Evolutionary conservation across 2,797 vertebrate genomes (phyloP), one percentile per base, ranked within the genome.

Genomic region (Avahi laniger): DNA sequence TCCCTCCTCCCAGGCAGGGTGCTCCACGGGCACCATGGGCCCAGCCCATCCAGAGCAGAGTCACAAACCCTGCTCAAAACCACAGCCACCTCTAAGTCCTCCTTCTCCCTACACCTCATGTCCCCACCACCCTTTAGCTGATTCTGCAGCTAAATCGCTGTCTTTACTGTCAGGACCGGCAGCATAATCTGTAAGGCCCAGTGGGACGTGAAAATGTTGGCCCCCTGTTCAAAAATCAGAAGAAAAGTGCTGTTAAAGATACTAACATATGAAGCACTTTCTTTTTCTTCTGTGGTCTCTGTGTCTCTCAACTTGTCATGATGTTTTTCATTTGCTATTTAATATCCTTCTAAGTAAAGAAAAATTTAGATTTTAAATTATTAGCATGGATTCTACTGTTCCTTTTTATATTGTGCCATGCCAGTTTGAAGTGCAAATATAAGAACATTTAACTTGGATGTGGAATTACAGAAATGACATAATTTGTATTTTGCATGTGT

Each of bases 1-100:
- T 17, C 43, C n/a, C 30, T 79, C 15, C 57, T n/a, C 41, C 65
- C 4, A 50, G 24, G 24, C 2, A 8, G 30, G 73, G 50, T 28
- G 48, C 59, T 17, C n/a, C 26, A 4, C 0, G 0, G 81, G n/a
- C 5, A 0, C 7, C 46, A 17, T 1, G 11, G 13, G 26, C 41
- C 69, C 24, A 46, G 78, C 43, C n/a, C 43, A 0, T 12, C 11
- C 30, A 20, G 28, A 65, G 15, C 1, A 38, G 15, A 72, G 24
- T 35, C 28, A 7, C 48, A 72, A 41, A 65, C 38, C 17, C 35
- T 26, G 15, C 5, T 43, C 14, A 50, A 85, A 46, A n/a, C 43
- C 3, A 12, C 57, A 28, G 38, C 7, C 57, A 28, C 46, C 3
- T 5, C 35, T 20, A 9, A 3, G 0, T 52, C 48, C 24, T 48